Conservation (phyloP, 1,140 invertebrate genomes). For the Thaumatotibia leucotreta region DNA sequence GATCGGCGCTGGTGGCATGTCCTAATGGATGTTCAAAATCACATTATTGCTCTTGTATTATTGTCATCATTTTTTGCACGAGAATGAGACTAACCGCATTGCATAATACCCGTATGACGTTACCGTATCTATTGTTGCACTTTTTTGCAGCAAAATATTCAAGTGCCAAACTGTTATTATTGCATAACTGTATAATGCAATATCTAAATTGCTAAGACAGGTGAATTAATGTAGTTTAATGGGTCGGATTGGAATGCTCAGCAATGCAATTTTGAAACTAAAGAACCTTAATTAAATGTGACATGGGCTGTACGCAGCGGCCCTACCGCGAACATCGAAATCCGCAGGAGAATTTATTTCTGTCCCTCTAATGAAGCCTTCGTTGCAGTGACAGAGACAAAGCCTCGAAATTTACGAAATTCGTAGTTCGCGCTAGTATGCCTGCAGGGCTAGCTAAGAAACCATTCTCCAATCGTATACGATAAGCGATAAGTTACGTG, state of each 20-base stretch:
- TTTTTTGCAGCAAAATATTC: slow-evolving; percentile 28
- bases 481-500: too few relatives aligned
- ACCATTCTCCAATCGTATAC: too few relatives aligned
- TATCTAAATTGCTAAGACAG: not conserved
- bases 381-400: too few relatives aligned
- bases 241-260: not conserved
- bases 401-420: too few relatives aligned
- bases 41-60: slow-evolving; percentile 65
- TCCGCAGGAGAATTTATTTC: too few relatives aligned
- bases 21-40: slow-evolving; percentile 58
- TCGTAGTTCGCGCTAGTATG: too few relatives aligned
- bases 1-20: slow-evolving; percentile 54
- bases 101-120: slow-evolving; percentile 35
- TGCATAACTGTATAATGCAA: not conserved
- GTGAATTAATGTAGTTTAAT: too few relatives aligned
- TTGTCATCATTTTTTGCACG: slow-evolving; percentile 51
- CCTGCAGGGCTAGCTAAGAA: too few relatives aligned
- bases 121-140: slow-evolving; percentile 30
- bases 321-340: too few relatives aligned
- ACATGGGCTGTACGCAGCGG: too few relatives aligned
- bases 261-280: not conserved
- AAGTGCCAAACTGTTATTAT: not conserved
- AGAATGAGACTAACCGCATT: slow-evolving; percentile 43
- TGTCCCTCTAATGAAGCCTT: too few relatives aligned
- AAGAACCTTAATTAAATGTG: too few relatives aligned